phyloP scores from a whole-genome alignment of 2,888 invertebrate genomes.

The Margaritifera margaritifera region DNA sequence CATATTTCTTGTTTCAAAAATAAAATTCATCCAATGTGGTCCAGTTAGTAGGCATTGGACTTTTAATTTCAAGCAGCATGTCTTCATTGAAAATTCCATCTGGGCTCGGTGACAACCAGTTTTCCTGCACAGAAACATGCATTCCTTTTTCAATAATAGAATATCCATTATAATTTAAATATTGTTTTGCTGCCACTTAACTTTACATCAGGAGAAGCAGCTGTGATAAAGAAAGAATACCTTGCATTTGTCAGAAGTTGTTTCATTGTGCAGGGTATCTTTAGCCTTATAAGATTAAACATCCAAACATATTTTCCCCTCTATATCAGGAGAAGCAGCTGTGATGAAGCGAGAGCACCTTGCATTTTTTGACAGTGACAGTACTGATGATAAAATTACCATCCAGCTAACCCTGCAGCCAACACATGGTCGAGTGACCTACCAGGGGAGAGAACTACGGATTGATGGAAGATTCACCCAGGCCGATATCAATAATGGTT shows the following conservation, averaged over 20 bases:
- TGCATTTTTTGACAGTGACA: conserved; percentile 59
- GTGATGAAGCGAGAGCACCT: conserved; percentile 45
- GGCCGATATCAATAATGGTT: conserved; percentile 55
- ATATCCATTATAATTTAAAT: no score
- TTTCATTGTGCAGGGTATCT: no score
- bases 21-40: no score
- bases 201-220: conserved; percentile 45
- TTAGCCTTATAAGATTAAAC: neutral
- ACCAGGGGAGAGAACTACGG: conserved; percentile 37
- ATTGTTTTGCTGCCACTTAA: no score
- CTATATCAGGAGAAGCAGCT: conserved; percentile 47
- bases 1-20: no score
- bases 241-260: conserved; percentile 54
- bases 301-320: neutral
- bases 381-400: conserved; percentile 44
- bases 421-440: conserved; percentile 53
- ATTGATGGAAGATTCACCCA: conserved; percentile 57
- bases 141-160: no score
- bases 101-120: no score
- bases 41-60: no score
- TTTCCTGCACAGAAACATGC: no score
- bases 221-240: conserved; percentile 39
- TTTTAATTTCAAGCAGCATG: no score
- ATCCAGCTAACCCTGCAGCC: conserved; percentile 45
- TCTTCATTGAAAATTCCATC: no score